These are phyloP conservation scores for Tethea ocularis DNA, from an alignment of 2,888 invertebrate species.

Conservation along the genomic window DNA sequence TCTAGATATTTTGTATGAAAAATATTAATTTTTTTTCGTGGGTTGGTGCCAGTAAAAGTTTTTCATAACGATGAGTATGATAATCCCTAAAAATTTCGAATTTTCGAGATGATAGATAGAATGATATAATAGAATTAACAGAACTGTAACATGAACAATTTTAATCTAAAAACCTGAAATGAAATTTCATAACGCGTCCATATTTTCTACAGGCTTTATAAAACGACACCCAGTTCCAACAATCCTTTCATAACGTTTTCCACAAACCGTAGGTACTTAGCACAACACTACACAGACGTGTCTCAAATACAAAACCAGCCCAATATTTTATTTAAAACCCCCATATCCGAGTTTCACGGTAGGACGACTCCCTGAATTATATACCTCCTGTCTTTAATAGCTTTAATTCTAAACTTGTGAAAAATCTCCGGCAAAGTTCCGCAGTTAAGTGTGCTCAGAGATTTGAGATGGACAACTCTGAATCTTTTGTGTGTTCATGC, in stretches of 20 bases:
- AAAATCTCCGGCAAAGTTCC: conserved; percentile 61
- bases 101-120: too few species aligned
- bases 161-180: neutral
- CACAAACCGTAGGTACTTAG: neutral
- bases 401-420: conserved; percentile 68
- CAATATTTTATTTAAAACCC: conserved; percentile 64
- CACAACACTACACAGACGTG: conserved; percentile 10
- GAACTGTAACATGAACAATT: neutral
- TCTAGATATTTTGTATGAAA: too few species aligned
- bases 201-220: neutral
- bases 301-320: conserved; percentile 14
- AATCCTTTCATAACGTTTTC: neutral
- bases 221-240: neutral
- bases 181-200: neutral
- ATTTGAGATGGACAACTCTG: conserved; percentile 37
- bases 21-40: too few species aligned
- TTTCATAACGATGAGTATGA: too few species aligned
- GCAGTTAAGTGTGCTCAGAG: conserved; percentile 46
- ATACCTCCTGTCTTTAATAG: conserved; percentile 66
- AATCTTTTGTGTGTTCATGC: conserved; percentile 45
- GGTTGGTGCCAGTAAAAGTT: too few species aligned
- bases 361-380: conserved; percentile 55
- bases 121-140: neutral
- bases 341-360: conserved; percentile 49
- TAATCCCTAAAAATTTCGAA: too few species aligned